phyloP scores from a whole-genome alignment of 2,113 vertebrate genomes.

The Carlito syrichta region DNA sequence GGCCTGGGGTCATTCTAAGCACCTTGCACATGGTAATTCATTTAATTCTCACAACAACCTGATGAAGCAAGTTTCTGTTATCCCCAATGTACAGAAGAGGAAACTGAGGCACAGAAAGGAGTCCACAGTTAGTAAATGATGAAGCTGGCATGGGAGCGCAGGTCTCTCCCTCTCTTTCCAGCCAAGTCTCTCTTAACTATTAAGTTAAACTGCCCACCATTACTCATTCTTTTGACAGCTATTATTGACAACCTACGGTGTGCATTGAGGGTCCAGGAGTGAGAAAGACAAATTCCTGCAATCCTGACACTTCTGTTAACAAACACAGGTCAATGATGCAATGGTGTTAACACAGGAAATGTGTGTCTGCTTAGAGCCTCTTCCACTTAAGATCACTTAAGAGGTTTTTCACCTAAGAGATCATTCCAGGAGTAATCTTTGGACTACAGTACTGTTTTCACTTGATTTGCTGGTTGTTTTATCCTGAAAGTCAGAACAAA shows the following conservation, averaged over 20 bases:
- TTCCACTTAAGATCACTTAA: not conserved
- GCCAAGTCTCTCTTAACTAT: not conserved
- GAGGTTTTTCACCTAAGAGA: not conserved
- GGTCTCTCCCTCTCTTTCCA: no score
- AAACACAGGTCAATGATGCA: not conserved
- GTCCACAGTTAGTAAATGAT: not conserved
- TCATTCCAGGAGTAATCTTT: no score
- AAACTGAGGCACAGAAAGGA: not conserved
- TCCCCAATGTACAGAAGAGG: not conserved
- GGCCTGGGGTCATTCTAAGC: not conserved
- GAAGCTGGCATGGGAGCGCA: not conserved
- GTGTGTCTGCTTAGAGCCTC: not conserved
- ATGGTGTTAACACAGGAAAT: not conserved
- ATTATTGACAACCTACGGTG: not conserved
- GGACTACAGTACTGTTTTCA: not conserved
- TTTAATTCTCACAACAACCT: not conserved
- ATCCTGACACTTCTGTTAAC: not conserved
- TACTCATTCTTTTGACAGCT: not conserved
- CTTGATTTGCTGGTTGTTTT: not conserved
- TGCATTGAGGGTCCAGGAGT: not conserved
- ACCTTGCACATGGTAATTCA: not conserved
- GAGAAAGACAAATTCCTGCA: not conserved
- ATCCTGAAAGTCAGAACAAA: not conserved
- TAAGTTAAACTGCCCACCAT: not conserved
- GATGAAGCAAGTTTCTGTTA: not conserved